Conservation (phyloP, 2,888 invertebrate genomes). For the Pammene fasciana region DNA sequence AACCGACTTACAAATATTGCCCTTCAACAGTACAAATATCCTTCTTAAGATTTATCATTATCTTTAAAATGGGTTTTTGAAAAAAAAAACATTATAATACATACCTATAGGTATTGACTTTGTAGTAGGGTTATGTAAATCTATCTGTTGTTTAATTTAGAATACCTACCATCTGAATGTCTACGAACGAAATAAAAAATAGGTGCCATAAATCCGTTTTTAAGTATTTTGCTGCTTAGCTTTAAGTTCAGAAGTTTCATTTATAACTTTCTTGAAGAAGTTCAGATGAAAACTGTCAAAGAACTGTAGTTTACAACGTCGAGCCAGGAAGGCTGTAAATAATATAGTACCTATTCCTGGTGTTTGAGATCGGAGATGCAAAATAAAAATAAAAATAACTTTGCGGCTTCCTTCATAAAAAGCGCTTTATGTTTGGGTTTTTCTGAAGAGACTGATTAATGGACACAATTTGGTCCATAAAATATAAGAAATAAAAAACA, state of each 20-base stretch:
- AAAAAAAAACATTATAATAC: too few species aligned
- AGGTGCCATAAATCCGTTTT: not conserved
- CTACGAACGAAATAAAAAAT: not conserved
- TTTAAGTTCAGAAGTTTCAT: not conserved
- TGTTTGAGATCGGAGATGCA: not conserved
- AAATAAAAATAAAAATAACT: not conserved
- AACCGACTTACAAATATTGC: too few species aligned
- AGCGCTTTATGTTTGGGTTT: not conserved
- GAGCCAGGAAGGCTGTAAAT: slow-evolving; percentile 6
- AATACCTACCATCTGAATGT: too few species aligned
- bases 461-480: not conserved
- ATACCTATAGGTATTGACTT: too few species aligned
- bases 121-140: too few species aligned
- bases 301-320: slow-evolving; percentile 15
- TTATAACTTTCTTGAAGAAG: not conserved
- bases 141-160: too few species aligned
- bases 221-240: not conserved
- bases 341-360: not conserved
- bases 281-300: slow-evolving; percentile 2
- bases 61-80: too few species aligned
- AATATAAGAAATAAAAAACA: too few species aligned
- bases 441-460: not conserved
- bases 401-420: not conserved
- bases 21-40: too few species aligned
- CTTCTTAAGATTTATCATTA: too few species aligned